Evolutionary conservation across 2,888 invertebrate genomes (phyloP).

Genomic region (Synergus umbraculus): DNA sequence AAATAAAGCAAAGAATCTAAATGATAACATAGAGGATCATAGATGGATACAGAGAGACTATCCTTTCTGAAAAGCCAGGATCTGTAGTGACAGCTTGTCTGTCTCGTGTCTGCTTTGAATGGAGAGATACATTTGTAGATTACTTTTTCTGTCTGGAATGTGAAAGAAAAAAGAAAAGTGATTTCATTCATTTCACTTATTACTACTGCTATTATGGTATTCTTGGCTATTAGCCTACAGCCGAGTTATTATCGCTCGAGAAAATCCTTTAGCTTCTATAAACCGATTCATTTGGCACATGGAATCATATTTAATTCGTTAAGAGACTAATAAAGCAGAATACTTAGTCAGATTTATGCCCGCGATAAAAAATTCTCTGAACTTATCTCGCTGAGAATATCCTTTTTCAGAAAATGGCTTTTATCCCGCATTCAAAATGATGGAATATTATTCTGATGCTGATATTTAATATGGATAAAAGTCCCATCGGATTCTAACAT

Average conservation of each 20-base stretch:
- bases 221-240: neutral
- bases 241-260: neutral
- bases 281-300: constrained; percentile 5
- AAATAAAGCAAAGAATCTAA: neutral
- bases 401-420: neutral
- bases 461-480: neutral
- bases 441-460: neutral
- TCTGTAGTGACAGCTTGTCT: neutral
- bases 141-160: neutral
- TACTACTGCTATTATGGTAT: neutral
- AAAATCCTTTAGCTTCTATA: neutral
- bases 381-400: neutral
- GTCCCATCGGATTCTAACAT: neutral
- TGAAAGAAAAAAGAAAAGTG: neutral
- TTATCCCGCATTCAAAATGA: neutral
- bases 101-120: neutral
- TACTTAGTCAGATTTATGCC: neutral
- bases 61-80: neutral
- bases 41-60: neutral
- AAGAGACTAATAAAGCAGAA: neutral
- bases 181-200: neutral
- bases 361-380: neutral
- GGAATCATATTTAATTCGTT: neutral
- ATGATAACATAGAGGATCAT: neutral
- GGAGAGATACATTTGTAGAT: neutral